Base-by-base conservation (phyloP, 2,797 vertebrate species). In the Sebastes steindachneri region DNA sequence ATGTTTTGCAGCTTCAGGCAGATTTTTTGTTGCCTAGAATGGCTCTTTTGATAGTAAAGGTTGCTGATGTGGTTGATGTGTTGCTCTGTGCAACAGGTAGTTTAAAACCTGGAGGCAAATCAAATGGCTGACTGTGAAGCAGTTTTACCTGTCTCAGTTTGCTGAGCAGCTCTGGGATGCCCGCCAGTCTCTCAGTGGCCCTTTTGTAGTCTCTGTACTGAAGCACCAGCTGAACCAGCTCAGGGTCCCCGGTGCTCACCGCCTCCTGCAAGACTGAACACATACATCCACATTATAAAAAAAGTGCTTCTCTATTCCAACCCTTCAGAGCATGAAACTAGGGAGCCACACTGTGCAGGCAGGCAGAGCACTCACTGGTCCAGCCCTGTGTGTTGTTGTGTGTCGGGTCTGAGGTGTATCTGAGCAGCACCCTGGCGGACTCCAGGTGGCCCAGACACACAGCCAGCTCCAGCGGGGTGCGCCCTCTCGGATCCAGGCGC, bases 161-260 rank as follows among this genome's bases (percentile, higher is more conserved):
- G 95, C 96, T 97, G 80, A 99, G 97, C 82, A 99, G 92, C 85
- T 98, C 97, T 0, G 98, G 98, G 88, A 99, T 98, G 75, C 98
- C 98, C 0, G 97, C 97, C 41, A 99, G 94, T 45, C 98, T 96
- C 92, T 97, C 96, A 0, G 96, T 98, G 0, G 98, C 98, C 54
- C 98, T 96, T 77, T 97, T 97, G 89, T 96, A 99, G 89, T 99
- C 97, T 26, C 98, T 96, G 89, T 97, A 98, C 93, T 99, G 98
- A 65, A 99, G 97, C 41, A 99, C 96, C 87, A 99, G 93, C 88
- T 99, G 97, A 17, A 98, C 98, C 89, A 99, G 96, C 92, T 99
- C 98, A 0, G 98, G 98, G 85, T 99, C 98, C 63, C 98, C 97
- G 0, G 98, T 99, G 95, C 98, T 99, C 75, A 99, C 97, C 0